These are phyloP conservation scores for Oxyura jamaicensis DNA, from an alignment of 2,113 vertebrate species.

Conservation along the genomic window DNA sequence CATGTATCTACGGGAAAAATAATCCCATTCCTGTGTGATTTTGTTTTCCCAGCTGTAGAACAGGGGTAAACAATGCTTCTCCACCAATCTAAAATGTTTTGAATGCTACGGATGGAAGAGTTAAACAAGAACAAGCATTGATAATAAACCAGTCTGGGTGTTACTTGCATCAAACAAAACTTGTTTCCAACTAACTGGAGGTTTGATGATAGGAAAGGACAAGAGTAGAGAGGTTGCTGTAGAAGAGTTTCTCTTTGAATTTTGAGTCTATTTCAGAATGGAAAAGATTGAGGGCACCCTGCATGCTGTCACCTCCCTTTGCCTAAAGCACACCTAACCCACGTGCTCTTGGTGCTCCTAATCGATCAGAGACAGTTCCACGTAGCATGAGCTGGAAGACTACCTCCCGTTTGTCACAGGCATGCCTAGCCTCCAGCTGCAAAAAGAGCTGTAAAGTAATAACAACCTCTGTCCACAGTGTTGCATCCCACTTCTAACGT, in stretches of 20 bases:
- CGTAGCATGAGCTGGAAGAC: accelerated
- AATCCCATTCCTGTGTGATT: not conserved
- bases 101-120: not conserved
- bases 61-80: not conserved
- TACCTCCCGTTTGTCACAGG: not conserved
- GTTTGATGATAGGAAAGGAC: not conserved
- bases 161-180: not conserved
- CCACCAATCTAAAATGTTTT: not conserved
- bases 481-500: conserved; percentile 62
- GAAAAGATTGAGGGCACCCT: not conserved
- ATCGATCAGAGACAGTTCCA: not conserved
- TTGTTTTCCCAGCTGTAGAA: not conserved
- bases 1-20: not conserved
- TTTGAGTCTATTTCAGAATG: not conserved
- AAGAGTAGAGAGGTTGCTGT: not conserved
- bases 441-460: not conserved
- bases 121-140: not conserved
- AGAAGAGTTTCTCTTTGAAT: not conserved
- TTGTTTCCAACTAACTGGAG: not conserved
- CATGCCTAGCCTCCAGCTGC: not conserved
- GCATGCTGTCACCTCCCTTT: conserved; percentile 22
- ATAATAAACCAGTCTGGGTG: not conserved
- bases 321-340: conserved; percentile 28
- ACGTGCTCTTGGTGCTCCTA: not conserved
- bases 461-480: not conserved